Percentiles rank a stretch among this genome's conserved stretches.
phyloP scores from a whole-genome alignment of 2,888 invertebrate species.

The Ptychoptera contaminata region DNA sequence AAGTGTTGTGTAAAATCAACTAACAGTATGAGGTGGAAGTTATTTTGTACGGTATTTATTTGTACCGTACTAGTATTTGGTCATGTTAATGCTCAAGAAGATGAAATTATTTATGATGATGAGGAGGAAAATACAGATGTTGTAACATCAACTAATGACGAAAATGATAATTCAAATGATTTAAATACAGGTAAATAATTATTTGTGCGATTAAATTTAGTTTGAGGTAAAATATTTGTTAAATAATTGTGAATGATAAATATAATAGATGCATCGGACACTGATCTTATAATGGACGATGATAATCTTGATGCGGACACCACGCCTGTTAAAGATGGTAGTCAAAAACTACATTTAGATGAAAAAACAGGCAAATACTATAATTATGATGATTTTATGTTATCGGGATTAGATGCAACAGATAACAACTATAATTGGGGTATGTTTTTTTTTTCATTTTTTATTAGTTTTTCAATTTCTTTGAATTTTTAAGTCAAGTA shows the following conservation, averaged over 20 bases:
- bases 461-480: neutral
- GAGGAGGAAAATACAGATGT: neutral
- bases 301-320: neutral
- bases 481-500: neutral
- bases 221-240: too few relatives aligned
- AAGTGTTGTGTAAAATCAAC: neutral
- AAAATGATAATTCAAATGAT: too few relatives aligned
- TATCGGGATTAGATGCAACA: conserved; percentile 19
- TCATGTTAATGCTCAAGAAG: neutral
- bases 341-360: neutral
- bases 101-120: neutral
- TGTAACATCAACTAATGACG: neutral
- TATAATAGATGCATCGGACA: neutral
- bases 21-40: neutral
- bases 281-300: neutral
- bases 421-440: conserved; percentile 15
- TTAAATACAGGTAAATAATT: too few relatives aligned
- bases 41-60: neutral
- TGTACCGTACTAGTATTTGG: neutral
- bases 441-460: conserved; percentile 6
- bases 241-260: neutral
- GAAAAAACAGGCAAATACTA: conserved; percentile 18
- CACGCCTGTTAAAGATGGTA: neutral
- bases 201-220: too few relatives aligned
- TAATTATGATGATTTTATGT: conserved; percentile 17